Conservation (phyloP, 2,888 invertebrate species). For the Allacma fusca region DNA sequence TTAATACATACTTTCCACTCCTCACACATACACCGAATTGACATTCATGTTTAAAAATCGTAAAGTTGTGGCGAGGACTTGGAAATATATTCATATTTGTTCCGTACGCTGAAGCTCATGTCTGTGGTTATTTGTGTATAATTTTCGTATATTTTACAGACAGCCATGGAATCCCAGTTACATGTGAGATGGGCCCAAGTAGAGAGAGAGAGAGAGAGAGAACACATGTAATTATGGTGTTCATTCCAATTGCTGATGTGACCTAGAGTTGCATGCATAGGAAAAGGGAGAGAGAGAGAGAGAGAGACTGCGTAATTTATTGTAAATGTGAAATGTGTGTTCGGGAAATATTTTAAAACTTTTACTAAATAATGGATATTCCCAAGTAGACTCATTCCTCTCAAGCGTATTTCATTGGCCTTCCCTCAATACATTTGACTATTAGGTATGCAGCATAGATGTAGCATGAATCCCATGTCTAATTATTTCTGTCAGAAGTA, state of each 20-base stretch:
- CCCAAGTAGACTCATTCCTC: not conserved
- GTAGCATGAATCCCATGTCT: not conserved
- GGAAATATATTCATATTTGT: not conserved
- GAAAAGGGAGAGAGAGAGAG: not conserved
- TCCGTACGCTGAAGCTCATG: not conserved
- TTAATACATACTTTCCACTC: not conserved
- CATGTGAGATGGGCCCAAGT: not conserved
- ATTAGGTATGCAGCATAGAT: not conserved
- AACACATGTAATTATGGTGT: not conserved
- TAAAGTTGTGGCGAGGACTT: not conserved
- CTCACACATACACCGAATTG: too few relatives aligned
- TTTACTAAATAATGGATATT: constrained; percentile 8
- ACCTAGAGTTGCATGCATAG: not conserved
- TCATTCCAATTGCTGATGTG: not conserved
- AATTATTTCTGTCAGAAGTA: constrained; percentile 8
- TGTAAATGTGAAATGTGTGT: not conserved
- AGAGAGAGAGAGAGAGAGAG: not conserved
- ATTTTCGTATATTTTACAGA: not conserved
- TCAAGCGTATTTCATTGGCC: not conserved
- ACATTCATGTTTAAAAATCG: not conserved
- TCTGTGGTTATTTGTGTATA: constrained; percentile 10
- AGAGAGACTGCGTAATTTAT: not conserved
- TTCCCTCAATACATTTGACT: not conserved
- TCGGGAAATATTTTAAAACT: not conserved
- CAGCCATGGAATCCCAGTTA: not conserved